Evolutionary conservation across 2,888 invertebrate genomes (phyloP).

Genomic region (Eugnorisma glareosa): DNA sequence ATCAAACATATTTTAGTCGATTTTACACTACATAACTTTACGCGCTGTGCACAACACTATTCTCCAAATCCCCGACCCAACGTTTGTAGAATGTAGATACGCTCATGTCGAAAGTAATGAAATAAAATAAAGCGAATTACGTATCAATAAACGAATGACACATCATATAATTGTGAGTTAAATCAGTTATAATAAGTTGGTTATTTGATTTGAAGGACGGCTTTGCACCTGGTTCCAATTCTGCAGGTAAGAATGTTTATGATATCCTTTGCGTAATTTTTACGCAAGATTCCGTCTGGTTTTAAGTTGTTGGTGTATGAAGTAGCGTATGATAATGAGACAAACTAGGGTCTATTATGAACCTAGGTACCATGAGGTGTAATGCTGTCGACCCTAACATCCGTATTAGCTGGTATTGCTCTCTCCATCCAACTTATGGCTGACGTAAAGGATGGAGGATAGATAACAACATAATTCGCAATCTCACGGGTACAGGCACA

Average conservation of each 20-base stretch:
- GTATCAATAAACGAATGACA: constrained; percentile 28
- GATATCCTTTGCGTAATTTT: constrained; percentile 36
- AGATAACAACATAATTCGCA: constrained; percentile 36
- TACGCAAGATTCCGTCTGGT: neutral
- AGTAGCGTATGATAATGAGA: constrained; percentile 1
- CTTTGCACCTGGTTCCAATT: constrained; percentile 41
- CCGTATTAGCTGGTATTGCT: constrained; percentile 21
- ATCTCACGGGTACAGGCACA: constrained; percentile 6
- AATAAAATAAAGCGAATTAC: constrained; percentile 41
- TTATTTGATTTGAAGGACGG: constrained; percentile 32
- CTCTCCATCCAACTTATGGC: constrained; percentile 46
- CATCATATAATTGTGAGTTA: constrained; percentile 25
- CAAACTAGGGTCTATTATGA: constrained; percentile 9
- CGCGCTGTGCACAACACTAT: constrained; percentile 49
- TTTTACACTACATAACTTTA: neutral
- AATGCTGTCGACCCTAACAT: constrained; percentile 36
- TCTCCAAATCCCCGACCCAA: constrained; percentile 46
- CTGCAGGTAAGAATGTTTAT: constrained; percentile 50
- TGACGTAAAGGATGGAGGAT: constrained; percentile 50
- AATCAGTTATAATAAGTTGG: constrained; percentile 15
- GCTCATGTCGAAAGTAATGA: constrained; percentile 38
- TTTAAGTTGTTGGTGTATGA: constrained; percentile 6
- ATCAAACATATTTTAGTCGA: constrained; percentile 38
- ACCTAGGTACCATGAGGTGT: constrained; percentile 56
- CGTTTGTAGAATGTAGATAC: constrained; percentile 1